Evolutionary conservation across 2,888 invertebrate genomes (phyloP).

Genomic region (Polymixis lichenea): DNA sequence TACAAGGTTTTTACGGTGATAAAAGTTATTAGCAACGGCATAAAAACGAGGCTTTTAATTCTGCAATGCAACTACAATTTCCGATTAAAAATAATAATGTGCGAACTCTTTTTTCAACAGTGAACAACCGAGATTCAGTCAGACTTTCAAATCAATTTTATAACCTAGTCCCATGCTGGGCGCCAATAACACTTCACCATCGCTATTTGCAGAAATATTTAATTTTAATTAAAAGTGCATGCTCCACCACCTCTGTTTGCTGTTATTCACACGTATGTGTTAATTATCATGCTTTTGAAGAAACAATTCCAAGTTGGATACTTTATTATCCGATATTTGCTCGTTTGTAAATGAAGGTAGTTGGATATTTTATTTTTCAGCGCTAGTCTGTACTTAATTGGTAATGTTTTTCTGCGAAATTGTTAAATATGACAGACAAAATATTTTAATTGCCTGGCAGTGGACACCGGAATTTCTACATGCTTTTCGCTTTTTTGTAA

Average conservation of each 20-base stretch:
- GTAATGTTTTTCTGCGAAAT: neutral
- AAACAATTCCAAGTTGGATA: conserved; percentile 16
- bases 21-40: neutral
- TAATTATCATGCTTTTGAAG: conserved; percentile 37
- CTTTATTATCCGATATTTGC: conserved; percentile 4
- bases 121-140: neutral
- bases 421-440: no score
- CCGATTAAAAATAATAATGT: neutral
- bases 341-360: conserved; percentile 9
- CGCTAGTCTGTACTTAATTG: neutral
- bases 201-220: conserved; percentile 33
- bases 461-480: no score
- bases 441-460: neutral
- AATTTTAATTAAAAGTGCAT: conserved; percentile 42
- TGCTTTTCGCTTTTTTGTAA: neutral
- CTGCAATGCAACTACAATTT: neutral
- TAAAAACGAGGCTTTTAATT: neutral
- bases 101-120: neutral
- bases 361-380: conserved; percentile 7
- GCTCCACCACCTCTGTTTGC: conserved; percentile 11
- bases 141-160: neutral
- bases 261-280: conserved; percentile 38
- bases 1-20: neutral
- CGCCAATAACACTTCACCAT: conserved; percentile 33
- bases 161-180: conserved; percentile 45